Evolutionary conservation across 2,797 vertebrate species (phyloP), one percentile per base, ranked within the genome.

Genomic region (Phrynocephalus guinanensis): DNA sequence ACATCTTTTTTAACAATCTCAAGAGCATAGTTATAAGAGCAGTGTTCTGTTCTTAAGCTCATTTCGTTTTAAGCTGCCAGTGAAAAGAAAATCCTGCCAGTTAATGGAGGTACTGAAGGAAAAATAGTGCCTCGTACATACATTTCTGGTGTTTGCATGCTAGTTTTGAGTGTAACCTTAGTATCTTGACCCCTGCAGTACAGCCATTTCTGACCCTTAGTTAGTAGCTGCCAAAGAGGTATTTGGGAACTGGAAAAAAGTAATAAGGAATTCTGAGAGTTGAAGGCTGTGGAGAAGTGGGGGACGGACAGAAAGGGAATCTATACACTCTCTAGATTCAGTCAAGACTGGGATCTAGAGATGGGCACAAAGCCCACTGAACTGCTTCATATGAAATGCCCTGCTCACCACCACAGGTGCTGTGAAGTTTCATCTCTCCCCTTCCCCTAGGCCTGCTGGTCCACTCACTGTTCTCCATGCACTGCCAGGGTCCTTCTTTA

Each of bases 21-120:
- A 79, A 82, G 24, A 24, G 15, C 82, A 82, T 22, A 56, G 60
- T 70, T 87, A 80, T 90, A 52, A 82, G 0, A 15, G 56, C 26
- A 87, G 90, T 91, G 60, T 38, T 76, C 30, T 68, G 8, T 72
- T 33, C 86, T 24, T 82, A 71, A 24, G 24, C 44, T 30, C 63
- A 71, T 78, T 67, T 50, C 20, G 8, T 16, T 68, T 71, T 15
- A 33, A n/a, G 56, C 10, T 26, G 28, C 30, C 22, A 30, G 50
- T 52, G 11, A n/a, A 33, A 56, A 80, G 8, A 5, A 28, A 3
- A 20, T 78, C 56, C 76, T 30, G 24, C 48, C 11, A 66, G 68
- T 13, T 38, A 81, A 75, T 75, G 67, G 5, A 60, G 33, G 28
- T 26, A 44, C 18, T 63, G 15, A 63, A 28, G 11, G 16, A 52